These are phyloP conservation scores for Perithous albicinctus DNA, from an alignment of 2,888 invertebrate species.

Conservation along the genomic window DNA sequence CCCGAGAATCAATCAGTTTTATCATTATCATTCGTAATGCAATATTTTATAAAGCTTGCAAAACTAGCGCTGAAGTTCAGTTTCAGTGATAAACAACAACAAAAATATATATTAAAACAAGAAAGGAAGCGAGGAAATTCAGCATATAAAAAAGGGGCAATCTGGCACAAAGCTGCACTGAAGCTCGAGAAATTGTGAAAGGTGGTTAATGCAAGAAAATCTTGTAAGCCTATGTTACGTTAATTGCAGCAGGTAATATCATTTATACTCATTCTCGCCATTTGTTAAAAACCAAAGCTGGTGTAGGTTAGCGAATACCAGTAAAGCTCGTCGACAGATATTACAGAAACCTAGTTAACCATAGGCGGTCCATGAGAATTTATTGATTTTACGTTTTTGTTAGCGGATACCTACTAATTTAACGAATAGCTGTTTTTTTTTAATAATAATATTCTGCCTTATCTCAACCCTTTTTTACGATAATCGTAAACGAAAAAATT, in stretches of 20 bases:
- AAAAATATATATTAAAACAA: constrained; percentile 26
- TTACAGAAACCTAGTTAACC: neutral
- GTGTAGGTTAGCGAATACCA: neutral
- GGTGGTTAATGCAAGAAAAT: constrained; percentile 27
- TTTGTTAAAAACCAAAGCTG: constrained; percentile 22
- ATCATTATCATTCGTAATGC: constrained; percentile 56
- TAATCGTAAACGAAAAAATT: too few species aligned
- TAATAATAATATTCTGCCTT: too few species aligned
- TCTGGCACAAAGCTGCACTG: constrained; percentile 21
- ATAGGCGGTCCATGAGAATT: neutral
- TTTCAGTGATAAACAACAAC: constrained; percentile 42
- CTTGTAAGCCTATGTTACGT: constrained; percentile 36
- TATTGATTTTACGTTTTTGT: neutral
- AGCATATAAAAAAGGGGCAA: neutral
- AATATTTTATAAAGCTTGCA: constrained; percentile 37
- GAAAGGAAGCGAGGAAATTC: constrained; percentile 24
- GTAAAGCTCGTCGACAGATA: neutral
- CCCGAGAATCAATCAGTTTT: constrained; percentile 61
- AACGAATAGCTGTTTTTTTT: too few species aligned
- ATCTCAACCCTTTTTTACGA: too few species aligned
- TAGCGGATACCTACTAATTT: too few species aligned
- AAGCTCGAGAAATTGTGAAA: constrained; percentile 16
- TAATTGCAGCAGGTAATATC: neutral
- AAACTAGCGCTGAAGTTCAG: constrained; percentile 36
- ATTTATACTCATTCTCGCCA: constrained; percentile 44